Percentiles rank a stretch among this genome's conserved stretches.
Conservation (phyloP, 2,888 invertebrate species). For the Sinelater perroti region DNA sequence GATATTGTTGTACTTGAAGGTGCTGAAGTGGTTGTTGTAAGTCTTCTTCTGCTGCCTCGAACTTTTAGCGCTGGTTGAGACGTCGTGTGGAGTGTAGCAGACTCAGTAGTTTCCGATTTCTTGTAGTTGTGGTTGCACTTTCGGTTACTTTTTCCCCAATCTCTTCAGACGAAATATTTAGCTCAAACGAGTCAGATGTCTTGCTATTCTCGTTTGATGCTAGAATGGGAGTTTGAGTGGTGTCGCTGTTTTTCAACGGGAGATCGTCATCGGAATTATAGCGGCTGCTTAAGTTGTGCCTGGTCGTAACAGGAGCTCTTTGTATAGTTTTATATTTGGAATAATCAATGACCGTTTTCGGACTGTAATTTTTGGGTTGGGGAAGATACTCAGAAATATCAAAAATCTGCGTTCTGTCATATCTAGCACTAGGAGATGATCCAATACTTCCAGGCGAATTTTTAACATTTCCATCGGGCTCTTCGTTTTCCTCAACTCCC, state of each 20-base stretch:
- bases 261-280: slow-evolving; percentile 44
- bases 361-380: slow-evolving; percentile 52
- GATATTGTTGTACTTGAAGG: background rate
- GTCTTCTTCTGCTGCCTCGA: slow-evolving; percentile 16
- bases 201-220: background rate
- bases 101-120: background rate
- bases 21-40: slow-evolving; percentile 12
- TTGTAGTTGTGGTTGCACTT: slow-evolving; percentile 14
- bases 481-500: slow-evolving; percentile 34
- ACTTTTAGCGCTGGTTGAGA: slow-evolving; percentile 1
- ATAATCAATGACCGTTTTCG: slow-evolving; percentile 55
- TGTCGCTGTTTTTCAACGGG: slow-evolving; percentile 18
- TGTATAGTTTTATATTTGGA: slow-evolving; percentile 59
- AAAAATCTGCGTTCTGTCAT: slow-evolving; percentile 50
- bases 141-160: slow-evolving; percentile 1
- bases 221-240: slow-evolving; percentile 8
- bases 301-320: slow-evolving; percentile 40
- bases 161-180: background rate
- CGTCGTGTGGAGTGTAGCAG: background rate
- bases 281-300: slow-evolving; percentile 49
- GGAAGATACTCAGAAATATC: slow-evolving; percentile 57
- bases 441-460: slow-evolving; percentile 55
- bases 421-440: slow-evolving; percentile 22
- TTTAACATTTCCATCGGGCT: slow-evolving; percentile 40
- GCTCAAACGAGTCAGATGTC: background rate